Evolutionary conservation across 1,140 invertebrate species (phyloP).

Genomic region (Nylanderia fulva): DNA sequence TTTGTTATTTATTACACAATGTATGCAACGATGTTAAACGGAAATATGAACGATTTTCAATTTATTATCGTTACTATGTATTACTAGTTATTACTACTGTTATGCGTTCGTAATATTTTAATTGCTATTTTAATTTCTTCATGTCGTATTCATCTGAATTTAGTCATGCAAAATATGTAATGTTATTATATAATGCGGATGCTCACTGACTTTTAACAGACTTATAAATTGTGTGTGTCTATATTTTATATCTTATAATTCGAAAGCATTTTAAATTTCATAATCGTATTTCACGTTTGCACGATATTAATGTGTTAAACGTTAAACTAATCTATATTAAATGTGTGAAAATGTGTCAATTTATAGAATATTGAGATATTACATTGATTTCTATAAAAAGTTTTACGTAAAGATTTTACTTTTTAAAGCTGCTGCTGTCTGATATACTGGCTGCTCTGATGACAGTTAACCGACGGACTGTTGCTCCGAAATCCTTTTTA

Average conservation of each 20-base stretch:
- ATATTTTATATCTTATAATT: not conserved
- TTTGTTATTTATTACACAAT: constrained; percentile 56
- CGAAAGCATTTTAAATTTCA: not conserved
- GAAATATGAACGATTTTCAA: constrained; percentile 45
- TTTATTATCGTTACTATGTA: not conserved
- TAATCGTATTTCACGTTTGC: not conserved
- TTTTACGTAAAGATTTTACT: not conserved
- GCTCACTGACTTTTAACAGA: not conserved
- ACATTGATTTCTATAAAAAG: not conserved
- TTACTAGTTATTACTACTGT: constrained; percentile 9
- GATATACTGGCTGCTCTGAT: not conserved
- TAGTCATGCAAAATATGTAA: not conserved
- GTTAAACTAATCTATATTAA: not conserved
- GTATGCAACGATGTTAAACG: constrained; percentile 25
- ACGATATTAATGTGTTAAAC: not conserved
- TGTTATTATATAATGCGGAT: constrained; percentile 5
- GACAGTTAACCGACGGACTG: not conserved
- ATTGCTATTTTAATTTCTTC: constrained; percentile 39
- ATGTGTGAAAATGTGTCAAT: not conserved
- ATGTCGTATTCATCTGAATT: not conserved
- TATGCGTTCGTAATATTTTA: constrained; percentile 26
- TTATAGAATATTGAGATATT: not conserved
- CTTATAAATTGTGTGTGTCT: not conserved
- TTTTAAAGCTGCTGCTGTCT: not conserved
- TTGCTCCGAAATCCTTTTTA: not conserved